These are phyloP conservation scores for Phragmatobia fuliginosa DNA, from an alignment of 2,888 invertebrate species.

Conservation along the genomic window DNA sequence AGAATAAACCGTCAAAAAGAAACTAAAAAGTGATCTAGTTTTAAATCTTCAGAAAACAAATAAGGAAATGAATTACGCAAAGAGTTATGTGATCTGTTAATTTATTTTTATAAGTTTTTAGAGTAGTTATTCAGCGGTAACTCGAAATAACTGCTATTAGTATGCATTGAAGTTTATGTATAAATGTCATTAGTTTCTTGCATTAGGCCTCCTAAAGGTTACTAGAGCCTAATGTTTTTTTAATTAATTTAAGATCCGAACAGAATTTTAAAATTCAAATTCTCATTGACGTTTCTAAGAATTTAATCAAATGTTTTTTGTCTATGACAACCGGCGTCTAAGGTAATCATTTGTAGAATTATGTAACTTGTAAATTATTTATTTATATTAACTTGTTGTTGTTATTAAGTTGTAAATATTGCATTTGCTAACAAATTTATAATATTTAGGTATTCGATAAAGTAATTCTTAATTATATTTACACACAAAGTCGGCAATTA, in stretches of 20 bases:
- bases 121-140: neutral
- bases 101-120: neutral
- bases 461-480: slow-evolving; percentile 1
- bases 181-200: neutral
- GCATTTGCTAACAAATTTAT: neutral
- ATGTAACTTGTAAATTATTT: neutral
- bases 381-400: no score
- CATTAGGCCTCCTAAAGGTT: neutral
- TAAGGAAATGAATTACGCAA: neutral
- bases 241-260: neutral
- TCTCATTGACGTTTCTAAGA: neutral
- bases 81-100: neutral
- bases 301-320: neutral
- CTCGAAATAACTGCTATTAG: no score
- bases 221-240: neutral
- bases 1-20: neutral
- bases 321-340: neutral
- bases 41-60: neutral
- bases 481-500: slow-evolving; percentile 4
- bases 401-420: no score
- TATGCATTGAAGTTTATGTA: no score
- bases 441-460: slow-evolving; percentile 5
- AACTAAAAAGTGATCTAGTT: neutral
- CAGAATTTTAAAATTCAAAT: neutral
- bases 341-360: neutral